Evolutionary conservation across 2,888 invertebrate genomes (phyloP).

Genomic region (Pristionchus japonicus): DNA sequence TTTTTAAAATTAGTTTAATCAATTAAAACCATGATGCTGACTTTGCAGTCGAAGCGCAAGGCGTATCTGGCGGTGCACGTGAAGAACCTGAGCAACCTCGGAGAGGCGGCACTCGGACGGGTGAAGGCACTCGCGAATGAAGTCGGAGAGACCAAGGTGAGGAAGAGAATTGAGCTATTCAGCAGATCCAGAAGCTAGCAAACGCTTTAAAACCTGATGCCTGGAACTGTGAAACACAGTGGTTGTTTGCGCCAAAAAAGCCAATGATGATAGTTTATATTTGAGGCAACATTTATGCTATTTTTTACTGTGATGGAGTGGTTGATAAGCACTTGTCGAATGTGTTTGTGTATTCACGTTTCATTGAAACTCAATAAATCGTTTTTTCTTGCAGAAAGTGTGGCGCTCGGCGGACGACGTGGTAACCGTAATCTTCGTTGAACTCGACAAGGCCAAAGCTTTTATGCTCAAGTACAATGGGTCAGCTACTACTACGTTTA

Average conservation of each 20-base stretch:
- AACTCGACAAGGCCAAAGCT: constrained; percentile 69
- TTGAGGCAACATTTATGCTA: too few species aligned
- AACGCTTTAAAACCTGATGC: neutral
- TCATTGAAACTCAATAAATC: too few species aligned
- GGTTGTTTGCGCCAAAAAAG: too few species aligned
- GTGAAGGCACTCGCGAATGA: constrained; percentile 46
- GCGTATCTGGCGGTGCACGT: constrained; percentile 69
- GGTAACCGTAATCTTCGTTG: constrained; percentile 67
- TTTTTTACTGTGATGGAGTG: too few species aligned
- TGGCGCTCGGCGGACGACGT: constrained; percentile 66
- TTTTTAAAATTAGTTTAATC: neutral
- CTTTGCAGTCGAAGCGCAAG: constrained; percentile 53
- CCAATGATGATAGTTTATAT: too few species aligned
- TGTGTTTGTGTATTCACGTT: too few species aligned
- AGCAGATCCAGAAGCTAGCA: neutral
- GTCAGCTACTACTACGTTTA: constrained; percentile 53
- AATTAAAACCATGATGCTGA: neutral
- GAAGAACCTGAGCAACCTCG: constrained; percentile 58
- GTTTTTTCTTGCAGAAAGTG: constrained; percentile 62
- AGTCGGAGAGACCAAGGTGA: constrained; percentile 46
- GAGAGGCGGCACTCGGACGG: constrained; percentile 41
- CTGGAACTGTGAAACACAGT: too few species aligned
- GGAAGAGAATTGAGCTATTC: neutral
- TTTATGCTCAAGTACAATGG: constrained; percentile 71
- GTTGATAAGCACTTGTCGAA: too few species aligned